Evolutionary conservation across 64 coral and sea anemone species (phyloP), one percentile per base, ranked within the genome.

Genomic region (Pachyseris speciosa): DNA sequence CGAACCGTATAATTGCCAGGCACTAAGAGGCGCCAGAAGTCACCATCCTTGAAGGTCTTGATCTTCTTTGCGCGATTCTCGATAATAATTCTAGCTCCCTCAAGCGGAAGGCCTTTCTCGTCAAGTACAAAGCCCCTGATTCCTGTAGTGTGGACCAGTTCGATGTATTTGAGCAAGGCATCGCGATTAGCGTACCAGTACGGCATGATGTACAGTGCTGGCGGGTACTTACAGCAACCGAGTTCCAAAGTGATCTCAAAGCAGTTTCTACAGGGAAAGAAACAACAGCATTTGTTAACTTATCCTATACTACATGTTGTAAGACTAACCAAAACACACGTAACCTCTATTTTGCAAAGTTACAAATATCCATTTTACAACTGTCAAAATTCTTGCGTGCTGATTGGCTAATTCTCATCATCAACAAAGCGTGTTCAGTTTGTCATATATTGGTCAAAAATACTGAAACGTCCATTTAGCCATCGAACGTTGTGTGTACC

Each of bases 201-300:
- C 7, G 52, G 64, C 40, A 20, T 24, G 1, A 99, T 39, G n/a
- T 93, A 85, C 25, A 24, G 40, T 6, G 90, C 94, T 9, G 87
- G 90, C 0, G 97, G 97, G 34, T 75, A 99, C 28, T 99, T 99
- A 69, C 97, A 99, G 59, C 97, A 99, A 52, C 97, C 94, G 36
- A 99, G 68, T 53, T 99, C 97, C 3, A 99, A 50, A 2, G 97
- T 99, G 38, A 99, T 99, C 48, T 99, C 97, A 40, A 99, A 99
- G 41, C 97, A 99, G 64, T 99, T 98, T 44, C 96, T 98, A 24
- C 15, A 71, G 19, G 38, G 58, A 57, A 86, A 48, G 86, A 63
- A 45, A 20, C 42, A 47, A 37, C 5, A 68, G 4, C 12, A n/a
- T 68, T 36, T 34, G n/a, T n/a, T n/a, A n/a, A n/a, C n/a, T n/a